phyloP scores from a whole-genome alignment of 2,797 vertebrate species.

The Falco rusticolus region DNA sequence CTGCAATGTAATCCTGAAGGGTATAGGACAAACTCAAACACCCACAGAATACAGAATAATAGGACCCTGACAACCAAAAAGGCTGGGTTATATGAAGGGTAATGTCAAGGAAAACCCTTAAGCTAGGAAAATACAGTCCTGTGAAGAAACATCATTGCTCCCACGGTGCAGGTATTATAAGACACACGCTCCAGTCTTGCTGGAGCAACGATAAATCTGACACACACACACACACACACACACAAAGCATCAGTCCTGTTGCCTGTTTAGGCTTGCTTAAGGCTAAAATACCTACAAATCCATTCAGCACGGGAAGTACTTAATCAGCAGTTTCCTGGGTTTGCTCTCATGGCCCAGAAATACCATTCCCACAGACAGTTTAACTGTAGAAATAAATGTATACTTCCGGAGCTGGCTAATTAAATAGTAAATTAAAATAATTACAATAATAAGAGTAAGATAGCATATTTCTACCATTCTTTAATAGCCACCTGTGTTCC shows the following conservation, averaged over 20 bases:
- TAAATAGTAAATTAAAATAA: background rate
- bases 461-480: background rate
- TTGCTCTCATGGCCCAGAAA: background rate
- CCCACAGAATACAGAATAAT: slow-evolving; percentile 5
- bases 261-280: background rate
- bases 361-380: background rate
- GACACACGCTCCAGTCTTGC: background rate
- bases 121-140: slow-evolving; percentile 14
- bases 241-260: background rate
- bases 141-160: slow-evolving; percentile 15
- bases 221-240: background rate
- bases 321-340: background rate
- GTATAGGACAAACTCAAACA: slow-evolving; percentile 29
- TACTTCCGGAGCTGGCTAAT: background rate
- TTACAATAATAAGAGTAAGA: background rate
- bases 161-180: background rate
- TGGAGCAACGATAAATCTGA: slow-evolving; percentile 7
- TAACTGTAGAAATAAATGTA: background rate
- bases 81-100: background rate
- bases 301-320: background rate
- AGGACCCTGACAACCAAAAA: background rate
- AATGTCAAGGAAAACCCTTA: slow-evolving; percentile 44
- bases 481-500: background rate
- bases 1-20: background rate
- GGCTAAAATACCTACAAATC: background rate